These are phyloP conservation scores for Cygnus olor DNA, from an alignment of 2,797 vertebrate genomes.

Conservation along the genomic window DNA sequence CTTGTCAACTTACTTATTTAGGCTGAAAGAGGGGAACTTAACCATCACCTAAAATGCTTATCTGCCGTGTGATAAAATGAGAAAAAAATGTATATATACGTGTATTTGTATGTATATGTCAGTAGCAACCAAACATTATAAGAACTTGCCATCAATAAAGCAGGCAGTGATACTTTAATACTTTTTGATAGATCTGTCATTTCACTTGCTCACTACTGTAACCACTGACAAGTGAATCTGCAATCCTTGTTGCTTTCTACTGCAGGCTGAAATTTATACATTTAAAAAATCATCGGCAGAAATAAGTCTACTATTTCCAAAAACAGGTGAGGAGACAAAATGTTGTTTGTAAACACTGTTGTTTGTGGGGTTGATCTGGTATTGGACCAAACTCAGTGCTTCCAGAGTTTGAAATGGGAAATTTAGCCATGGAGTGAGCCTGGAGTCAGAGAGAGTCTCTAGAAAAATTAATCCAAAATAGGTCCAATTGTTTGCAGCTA, in stretches of 20 bases:
- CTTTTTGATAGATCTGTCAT: neutral
- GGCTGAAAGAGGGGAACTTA: neutral
- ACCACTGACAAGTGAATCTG: neutral
- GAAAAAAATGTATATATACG: neutral
- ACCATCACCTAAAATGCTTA: neutral
- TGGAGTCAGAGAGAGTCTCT: neutral
- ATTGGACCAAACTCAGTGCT: neutral
- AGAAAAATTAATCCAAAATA: neutral
- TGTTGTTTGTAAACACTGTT: neutral
- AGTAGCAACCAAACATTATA: neutral
- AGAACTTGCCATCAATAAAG: neutral
- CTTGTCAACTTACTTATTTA: neutral
- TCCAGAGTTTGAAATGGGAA: neutral
- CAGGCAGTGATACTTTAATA: neutral
- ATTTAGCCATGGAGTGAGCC: neutral
- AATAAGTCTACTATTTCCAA: neutral
- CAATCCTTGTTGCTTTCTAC: neutral
- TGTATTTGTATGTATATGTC: accelerated
- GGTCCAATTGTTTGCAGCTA: neutral
- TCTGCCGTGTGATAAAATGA: neutral
- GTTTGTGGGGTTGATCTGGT: neutral
- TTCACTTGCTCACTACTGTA: neutral
- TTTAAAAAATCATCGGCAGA: neutral
- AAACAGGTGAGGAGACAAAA: neutral
- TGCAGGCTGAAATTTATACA: neutral